Evolutionary conservation across 2,888 invertebrate genomes (phyloP), one percentile per base, ranked within the genome.

Genomic region (Tipula lateralis): DNA sequence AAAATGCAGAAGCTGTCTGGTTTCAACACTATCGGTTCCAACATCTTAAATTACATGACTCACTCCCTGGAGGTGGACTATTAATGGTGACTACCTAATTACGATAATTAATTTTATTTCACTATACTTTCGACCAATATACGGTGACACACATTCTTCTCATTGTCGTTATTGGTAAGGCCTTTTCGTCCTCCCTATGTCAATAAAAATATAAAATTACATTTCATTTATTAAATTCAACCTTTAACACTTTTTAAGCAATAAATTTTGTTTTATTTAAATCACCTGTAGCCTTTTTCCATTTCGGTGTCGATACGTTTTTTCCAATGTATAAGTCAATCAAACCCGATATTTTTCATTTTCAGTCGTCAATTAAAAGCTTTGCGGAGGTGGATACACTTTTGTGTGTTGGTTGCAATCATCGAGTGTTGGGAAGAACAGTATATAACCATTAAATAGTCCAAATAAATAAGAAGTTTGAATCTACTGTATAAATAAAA

Each of bases 181-280:
- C 66, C 66, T 66, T 66, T 66, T 66, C 24, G 66, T 66, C 66
- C 66, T 66, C 9, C 9, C 1, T 3, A 66, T 66, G 24, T 24
- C 66, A 66, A 66, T 66, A 66, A 66, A 66, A 66, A 66, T 66
- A 24, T 24, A 24, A 66, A 66, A 66, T 66, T 66, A 66, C 24
- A 66, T 66, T 66, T 24, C 66, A 66, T 24, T 66, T 24, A 66
- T 66, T 24, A 66, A 66, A 66, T 66, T 66, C 66, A 66, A 66
- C 66, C 66, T 66, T 66, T 66, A 66, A 66, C 66, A 66, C 66
- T 66, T 66, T 66, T 66, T 66, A 24, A 66, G 66, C 66, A 66
- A 66, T 66, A 66, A 66, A 66, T 66, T 66, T 24, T 2, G 9
- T 66, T 66, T 66, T 66, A 66, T 66, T 66, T 66, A 24, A 66